Conservation (phyloP, 2,797 vertebrate species). For the Schizopygopsis pylzovi region DNA sequence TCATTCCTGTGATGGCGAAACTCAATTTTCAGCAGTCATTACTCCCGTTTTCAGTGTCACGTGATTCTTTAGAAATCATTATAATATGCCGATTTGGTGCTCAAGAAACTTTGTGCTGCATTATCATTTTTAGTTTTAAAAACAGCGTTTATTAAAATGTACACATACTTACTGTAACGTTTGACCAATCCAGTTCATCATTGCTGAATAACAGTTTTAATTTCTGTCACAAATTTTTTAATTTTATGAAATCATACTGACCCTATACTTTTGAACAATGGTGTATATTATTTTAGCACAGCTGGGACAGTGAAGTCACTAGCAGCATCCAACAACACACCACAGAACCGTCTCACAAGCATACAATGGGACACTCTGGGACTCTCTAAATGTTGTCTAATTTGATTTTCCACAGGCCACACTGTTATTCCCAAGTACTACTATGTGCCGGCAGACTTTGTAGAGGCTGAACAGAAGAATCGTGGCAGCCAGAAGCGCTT, state of each 20-base stretch:
- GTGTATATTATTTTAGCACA: background rate
- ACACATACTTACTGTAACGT: background rate
- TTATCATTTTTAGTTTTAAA: background rate
- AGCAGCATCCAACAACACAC: background rate
- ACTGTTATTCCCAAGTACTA: constrained; percentile 94
- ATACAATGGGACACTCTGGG: background rate
- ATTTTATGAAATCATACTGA: too few relatives aligned
- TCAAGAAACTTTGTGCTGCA: background rate
- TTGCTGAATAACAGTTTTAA: background rate
- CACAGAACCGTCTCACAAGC: background rate
- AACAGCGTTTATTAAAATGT: background rate
- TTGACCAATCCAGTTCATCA: background rate
- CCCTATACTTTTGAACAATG: background rate
- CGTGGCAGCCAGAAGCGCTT: constrained; percentile 94
- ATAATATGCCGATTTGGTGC: background rate
- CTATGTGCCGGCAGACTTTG: constrained; percentile 93
- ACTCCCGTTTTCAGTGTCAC: background rate
- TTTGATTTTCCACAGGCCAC: constrained; percentile 76
- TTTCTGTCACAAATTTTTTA: too few relatives aligned
- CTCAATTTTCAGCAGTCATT: too few relatives aligned
- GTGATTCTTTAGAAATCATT: background rate
- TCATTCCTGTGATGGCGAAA: too few relatives aligned
- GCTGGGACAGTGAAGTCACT: background rate
- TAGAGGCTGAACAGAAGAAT: constrained; percentile 89
- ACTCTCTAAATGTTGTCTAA: background rate